phyloP scores from a whole-genome alignment of 2,113 vertebrate species.

The Malaclemys terrapin region DNA sequence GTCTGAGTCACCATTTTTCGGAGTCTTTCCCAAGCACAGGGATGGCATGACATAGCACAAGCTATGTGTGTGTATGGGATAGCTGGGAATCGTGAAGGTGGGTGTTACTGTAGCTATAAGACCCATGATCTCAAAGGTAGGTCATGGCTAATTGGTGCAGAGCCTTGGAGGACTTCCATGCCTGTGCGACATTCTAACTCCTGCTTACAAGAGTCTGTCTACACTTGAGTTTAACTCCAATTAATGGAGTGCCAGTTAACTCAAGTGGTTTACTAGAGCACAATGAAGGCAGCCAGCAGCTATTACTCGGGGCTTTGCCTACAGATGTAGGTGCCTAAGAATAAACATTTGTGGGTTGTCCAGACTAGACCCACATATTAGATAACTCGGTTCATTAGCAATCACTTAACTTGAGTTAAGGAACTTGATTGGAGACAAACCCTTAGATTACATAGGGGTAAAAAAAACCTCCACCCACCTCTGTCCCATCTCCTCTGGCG shows the following conservation, averaged over 20 bases:
- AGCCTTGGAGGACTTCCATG: background rate
- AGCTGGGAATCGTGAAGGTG: background rate
- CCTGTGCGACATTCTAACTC: background rate
- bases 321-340: background rate
- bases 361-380: background rate
- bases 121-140: background rate
- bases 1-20: background rate
- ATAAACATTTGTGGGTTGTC: background rate
- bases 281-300: background rate
- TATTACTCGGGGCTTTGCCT: background rate
- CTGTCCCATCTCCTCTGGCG: background rate
- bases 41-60: background rate
- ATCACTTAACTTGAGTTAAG: background rate
- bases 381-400: background rate
- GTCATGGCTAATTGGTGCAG: background rate
- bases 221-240: background rate
- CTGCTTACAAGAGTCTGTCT: background rate
- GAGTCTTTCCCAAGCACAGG: background rate
- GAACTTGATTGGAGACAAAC: background rate
- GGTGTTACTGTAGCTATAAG: background rate
- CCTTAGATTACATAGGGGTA: background rate
- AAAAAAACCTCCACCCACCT: background rate
- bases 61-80: background rate
- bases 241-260: background rate
- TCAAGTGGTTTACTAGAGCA: background rate